Conservation (phyloP, 2,113 vertebrate genomes). For the Cebidichthys violaceus region DNA sequence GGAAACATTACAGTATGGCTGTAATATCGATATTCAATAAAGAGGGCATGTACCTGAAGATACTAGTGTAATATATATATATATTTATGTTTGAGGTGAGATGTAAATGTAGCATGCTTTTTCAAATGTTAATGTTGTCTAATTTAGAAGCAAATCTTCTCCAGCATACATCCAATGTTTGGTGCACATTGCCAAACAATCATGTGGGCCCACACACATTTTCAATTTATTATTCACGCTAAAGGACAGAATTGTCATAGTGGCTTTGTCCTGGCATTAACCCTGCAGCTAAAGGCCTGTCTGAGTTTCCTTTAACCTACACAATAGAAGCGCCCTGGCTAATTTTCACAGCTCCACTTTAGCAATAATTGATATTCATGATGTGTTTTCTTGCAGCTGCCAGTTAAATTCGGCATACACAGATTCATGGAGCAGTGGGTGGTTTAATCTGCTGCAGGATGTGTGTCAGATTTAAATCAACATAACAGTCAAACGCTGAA, state of each 20-base stretch:
- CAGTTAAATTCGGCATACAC: slow-evolving; percentile 59
- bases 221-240: slow-evolving; percentile 63
- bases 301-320: slow-evolving; percentile 72
- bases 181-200: slow-evolving; percentile 36
- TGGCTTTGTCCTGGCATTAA: slow-evolving; percentile 61
- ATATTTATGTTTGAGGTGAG: neutral
- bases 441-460: slow-evolving; percentile 51
- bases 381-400: slow-evolving; percentile 71
- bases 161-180: neutral
- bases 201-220: slow-evolving; percentile 50
- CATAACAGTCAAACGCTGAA: slow-evolving; percentile 24
- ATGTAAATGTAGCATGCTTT: neutral
- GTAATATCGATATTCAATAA: neutral
- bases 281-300: slow-evolving; percentile 57
- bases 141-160: slow-evolving; percentile 5
- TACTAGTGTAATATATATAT: neutral
- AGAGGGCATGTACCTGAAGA: neutral
- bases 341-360: slow-evolving; percentile 75
- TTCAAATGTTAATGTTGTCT: slow-evolving; percentile 1
- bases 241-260: slow-evolving; percentile 45
- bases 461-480: slow-evolving; percentile 50
- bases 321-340: slow-evolving; percentile 66
- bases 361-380: slow-evolving; percentile 82
- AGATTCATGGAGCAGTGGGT: slow-evolving; percentile 29
- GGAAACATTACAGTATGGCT: too few relatives aligned